phyloP scores from a whole-genome alignment of 2,113 vertebrate species.

The Cranoglanis bouderius region DNA sequence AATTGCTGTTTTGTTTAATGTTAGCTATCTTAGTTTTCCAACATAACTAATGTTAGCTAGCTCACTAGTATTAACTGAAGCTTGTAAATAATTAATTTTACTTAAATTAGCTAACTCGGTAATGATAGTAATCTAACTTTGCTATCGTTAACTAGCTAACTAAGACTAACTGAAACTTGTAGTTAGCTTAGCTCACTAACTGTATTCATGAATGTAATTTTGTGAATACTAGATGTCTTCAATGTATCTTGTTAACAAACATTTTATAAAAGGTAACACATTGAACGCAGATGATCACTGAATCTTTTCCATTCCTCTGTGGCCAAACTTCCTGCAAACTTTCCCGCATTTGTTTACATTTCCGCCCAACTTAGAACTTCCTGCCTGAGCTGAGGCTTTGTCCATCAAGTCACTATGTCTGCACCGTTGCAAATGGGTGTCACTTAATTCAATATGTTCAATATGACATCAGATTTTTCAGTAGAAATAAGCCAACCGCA shows the following conservation, averaged over 20 bases:
- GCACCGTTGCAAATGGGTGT: background rate
- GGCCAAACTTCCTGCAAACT: constrained; percentile 9
- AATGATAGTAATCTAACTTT: background rate
- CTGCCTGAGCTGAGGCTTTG: background rate
- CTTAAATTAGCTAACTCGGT: background rate
- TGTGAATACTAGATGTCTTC: background rate
- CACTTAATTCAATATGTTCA: background rate
- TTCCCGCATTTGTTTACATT: constrained; percentile 5
- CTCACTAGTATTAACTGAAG: background rate
- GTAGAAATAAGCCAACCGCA: background rate
- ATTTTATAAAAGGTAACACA: background rate
- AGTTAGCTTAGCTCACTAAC: background rate
- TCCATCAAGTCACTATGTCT: background rate
- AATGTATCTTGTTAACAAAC: background rate
- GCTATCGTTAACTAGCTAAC: background rate
- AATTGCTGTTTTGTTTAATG: background rate
- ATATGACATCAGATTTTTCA: background rate
- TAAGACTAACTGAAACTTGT: background rate
- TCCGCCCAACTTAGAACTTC: background rate
- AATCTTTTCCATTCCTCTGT: background rate
- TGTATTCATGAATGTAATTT: background rate
- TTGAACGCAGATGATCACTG: background rate
- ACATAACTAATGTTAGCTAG: background rate
- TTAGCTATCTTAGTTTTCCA: background rate
- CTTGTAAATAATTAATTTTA: background rate